Evolutionary conservation across 2,797 vertebrate genomes (phyloP).

Genomic region (Champsocephalus esox): DNA sequence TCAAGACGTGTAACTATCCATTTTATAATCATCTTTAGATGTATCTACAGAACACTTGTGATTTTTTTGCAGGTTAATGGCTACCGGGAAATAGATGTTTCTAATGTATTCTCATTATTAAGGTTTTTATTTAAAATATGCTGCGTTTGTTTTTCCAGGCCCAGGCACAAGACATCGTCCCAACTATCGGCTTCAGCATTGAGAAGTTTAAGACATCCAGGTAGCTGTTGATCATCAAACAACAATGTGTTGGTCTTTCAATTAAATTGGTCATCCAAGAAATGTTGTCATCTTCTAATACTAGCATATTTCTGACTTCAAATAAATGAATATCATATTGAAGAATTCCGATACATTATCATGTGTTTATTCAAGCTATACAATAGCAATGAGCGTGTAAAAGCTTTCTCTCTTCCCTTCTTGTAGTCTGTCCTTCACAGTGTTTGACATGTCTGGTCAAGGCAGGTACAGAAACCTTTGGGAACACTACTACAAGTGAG

Average conservation of each 20-base stretch:
- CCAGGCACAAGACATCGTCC: slow-evolving; percentile 97
- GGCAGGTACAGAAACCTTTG: slow-evolving; percentile 98
- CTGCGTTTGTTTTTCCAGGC: slow-evolving; percentile 83
- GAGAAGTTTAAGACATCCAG: slow-evolving; percentile 99
- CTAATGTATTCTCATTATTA: neutral
- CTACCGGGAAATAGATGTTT: neutral
- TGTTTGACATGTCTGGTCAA: slow-evolving; percentile 99
- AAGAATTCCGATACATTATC: neutral
- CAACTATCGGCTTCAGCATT: slow-evolving; percentile 98
- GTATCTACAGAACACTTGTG: neutral
- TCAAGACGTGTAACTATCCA: too few relatives aligned
- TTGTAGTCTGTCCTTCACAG: slow-evolving; percentile 95
- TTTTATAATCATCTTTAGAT: too few relatives aligned
- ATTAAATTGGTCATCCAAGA: neutral
- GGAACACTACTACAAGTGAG: slow-evolving; percentile 99
- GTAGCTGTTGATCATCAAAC: slow-evolving; percentile 70
- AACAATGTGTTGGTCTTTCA: neutral
- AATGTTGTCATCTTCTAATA: neutral
- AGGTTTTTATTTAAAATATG: neutral
- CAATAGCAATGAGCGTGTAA: neutral
- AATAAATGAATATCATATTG: neutral
- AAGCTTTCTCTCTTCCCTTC: slow-evolving; percentile 12
- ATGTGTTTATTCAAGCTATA: neutral
- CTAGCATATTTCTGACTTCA: neutral
- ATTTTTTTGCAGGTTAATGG: neutral